Conservation (phyloP, 1,140 invertebrate species). For the Zaprionus ornatus region DNA sequence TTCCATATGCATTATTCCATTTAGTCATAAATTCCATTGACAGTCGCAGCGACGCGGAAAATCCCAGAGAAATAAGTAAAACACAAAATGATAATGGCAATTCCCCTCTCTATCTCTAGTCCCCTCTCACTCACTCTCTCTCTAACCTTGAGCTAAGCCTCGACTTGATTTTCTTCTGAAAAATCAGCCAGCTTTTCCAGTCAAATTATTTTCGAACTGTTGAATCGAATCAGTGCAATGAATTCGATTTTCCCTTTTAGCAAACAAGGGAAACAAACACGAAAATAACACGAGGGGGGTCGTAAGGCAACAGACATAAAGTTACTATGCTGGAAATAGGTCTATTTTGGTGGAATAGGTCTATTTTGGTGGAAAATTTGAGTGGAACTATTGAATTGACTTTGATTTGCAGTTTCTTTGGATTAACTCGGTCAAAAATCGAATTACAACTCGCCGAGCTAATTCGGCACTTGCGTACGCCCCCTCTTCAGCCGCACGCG, state of each 20-base stretch:
- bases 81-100: background rate
- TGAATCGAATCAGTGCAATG: background rate
- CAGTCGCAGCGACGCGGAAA: constrained; percentile 37
- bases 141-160: background rate
- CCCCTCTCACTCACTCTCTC: background rate
- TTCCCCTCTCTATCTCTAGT: background rate
- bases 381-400: background rate
- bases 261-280: background rate
- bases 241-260: background rate
- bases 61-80: constrained; percentile 26
- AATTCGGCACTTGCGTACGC: background rate
- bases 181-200: background rate
- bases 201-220: constrained; percentile 3
- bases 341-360: background rate
- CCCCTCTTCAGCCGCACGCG: too few relatives aligned
- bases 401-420: background rate
- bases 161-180: background rate
- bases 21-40: constrained; percentile 28
- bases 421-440: background rate
- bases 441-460: background rate
- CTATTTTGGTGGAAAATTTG: background rate
- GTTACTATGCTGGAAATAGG: background rate
- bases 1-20: constrained; percentile 10
- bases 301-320: background rate
- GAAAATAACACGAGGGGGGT: background rate